A percentile compares a stretch with the other conserved stretches of the same genome.
Evolutionary conservation across 2,113 vertebrate genomes (phyloP).

Genomic region (Alethe diademata): DNA sequence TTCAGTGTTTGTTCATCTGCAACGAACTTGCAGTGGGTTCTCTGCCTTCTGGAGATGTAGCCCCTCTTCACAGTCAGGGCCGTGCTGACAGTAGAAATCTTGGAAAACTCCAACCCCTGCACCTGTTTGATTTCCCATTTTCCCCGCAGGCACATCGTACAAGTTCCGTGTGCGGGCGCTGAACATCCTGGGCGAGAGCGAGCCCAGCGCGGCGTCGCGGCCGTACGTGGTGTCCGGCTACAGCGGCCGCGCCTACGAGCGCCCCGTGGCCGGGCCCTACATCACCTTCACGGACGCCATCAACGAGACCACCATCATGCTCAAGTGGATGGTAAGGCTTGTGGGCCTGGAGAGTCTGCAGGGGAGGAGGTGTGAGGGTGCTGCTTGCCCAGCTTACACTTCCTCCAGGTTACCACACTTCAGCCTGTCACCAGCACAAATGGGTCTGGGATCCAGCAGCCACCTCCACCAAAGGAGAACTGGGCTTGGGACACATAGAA

Average conservation of each 20-base stretch:
- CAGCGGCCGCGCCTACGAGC: constrained; percentile 80
- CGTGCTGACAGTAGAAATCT: not conserved
- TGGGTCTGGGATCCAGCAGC: not conserved
- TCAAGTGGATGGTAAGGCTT: constrained; percentile 93
- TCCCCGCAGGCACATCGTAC: constrained; percentile 84
- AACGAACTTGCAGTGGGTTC: not conserved
- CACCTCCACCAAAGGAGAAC: not conserved
- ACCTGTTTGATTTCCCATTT: not conserved
- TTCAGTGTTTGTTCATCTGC: not conserved
- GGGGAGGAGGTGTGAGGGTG: not conserved
- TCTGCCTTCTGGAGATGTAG: not conserved
- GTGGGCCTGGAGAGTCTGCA: not conserved
- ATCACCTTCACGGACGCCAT: constrained; percentile 97
- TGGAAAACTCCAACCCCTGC: not conserved
- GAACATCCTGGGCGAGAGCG: constrained; percentile 93
- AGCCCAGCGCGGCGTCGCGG: constrained; percentile 89
- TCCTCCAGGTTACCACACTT: not conserved
- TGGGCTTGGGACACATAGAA: not conserved
- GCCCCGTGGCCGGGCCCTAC: constrained; percentile 91
- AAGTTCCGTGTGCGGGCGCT: constrained; percentile 93
- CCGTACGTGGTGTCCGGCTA: constrained; percentile 89
- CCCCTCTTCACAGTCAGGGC: not conserved
- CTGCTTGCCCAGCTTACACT: not conserved
- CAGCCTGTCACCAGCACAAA: not conserved
- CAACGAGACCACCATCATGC: constrained; percentile 95